These are phyloP conservation scores for Drosophila maculinotata DNA, from an alignment of 2,888 invertebrate genomes.

Conservation along the genomic window DNA sequence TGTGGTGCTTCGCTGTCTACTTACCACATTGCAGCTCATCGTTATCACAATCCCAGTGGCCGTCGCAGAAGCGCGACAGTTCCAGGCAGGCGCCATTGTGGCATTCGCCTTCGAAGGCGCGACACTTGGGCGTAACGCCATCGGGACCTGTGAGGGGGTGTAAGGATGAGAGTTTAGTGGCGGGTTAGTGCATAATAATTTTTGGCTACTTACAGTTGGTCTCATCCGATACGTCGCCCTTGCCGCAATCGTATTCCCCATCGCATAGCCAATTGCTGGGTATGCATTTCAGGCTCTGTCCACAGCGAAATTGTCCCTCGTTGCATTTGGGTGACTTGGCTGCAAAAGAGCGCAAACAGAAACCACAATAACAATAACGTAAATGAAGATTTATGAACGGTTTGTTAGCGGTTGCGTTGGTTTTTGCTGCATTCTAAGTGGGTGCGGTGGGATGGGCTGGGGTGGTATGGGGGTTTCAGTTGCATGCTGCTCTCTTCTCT, in stretches of 20 bases:
- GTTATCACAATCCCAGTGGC: slow-evolving; percentile 84
- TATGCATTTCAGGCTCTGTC: slow-evolving; percentile 89
- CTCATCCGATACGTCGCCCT: slow-evolving; percentile 92
- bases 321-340: slow-evolving; percentile 87
- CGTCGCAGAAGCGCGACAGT: slow-evolving; percentile 84
- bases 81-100: slow-evolving; percentile 84
- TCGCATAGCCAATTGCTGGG: slow-evolving; percentile 92
- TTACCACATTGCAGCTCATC: slow-evolving; percentile 84
- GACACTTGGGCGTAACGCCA: slow-evolving; percentile 88
- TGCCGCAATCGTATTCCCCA: slow-evolving; percentile 91
- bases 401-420: slow-evolving; percentile 64
- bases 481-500: slow-evolving; percentile 7
- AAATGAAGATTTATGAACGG: slow-evolving; percentile 76
- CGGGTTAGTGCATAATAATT: slow-evolving; percentile 24
- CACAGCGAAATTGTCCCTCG: slow-evolving; percentile 91
- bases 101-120: slow-evolving; percentile 89
- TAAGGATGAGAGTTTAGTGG: not conserved
- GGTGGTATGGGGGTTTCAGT: slow-evolving; percentile 6
- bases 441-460: slow-evolving; percentile 2
- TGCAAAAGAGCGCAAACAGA: slow-evolving; percentile 77
- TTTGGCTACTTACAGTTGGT: slow-evolving; percentile 87
- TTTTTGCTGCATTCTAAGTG: not conserved
- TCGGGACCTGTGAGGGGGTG: slow-evolving; percentile 84
- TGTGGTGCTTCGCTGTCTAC: slow-evolving; percentile 29
- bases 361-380: slow-evolving; percentile 69